These are phyloP conservation scores for Trochalopteron elliotii DNA, from an alignment of 2,113 vertebrate species.

Conservation along the genomic window DNA sequence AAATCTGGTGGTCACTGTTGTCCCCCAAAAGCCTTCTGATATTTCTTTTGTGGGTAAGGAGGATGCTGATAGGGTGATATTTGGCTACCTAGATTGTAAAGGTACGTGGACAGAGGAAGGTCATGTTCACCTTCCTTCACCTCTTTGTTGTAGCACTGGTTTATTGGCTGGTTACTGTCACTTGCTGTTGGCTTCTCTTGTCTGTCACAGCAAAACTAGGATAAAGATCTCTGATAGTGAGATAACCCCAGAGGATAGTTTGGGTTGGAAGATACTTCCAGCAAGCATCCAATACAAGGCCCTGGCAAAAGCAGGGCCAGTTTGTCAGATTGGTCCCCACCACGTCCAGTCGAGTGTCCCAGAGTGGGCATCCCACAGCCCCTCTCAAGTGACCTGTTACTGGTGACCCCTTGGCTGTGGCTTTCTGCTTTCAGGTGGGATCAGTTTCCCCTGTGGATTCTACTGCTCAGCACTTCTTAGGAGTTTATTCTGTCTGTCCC, in stretches of 20 bases:
- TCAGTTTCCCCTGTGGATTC: not conserved
- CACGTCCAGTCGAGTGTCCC: rapidly evolving
- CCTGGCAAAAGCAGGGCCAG: not conserved
- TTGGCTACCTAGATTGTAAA: not conserved
- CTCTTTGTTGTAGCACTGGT: not conserved
- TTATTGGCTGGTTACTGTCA: not conserved
- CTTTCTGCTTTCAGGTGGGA: not conserved
- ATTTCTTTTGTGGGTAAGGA: not conserved
- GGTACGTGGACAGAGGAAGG: not conserved
- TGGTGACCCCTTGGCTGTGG: not conserved
- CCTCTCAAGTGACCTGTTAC: not conserved
- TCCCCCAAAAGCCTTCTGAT: not conserved
- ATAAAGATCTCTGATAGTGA: no score
- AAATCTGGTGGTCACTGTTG: not conserved
- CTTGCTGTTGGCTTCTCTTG: not conserved
- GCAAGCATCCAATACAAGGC: not conserved
- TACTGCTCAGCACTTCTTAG: rapidly evolving
- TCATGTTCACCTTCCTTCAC: not conserved
- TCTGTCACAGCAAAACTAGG: no score
- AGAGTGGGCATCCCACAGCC: not conserved
- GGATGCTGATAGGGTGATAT: not conserved
- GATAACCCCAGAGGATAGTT: not conserved
- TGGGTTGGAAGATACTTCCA: not conserved
- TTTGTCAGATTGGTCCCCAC: not conserved
- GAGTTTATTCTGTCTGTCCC: not conserved